phyloP scores from a whole-genome alignment of 1,140 invertebrate genomes.

The Nylanderia fulva region DNA sequence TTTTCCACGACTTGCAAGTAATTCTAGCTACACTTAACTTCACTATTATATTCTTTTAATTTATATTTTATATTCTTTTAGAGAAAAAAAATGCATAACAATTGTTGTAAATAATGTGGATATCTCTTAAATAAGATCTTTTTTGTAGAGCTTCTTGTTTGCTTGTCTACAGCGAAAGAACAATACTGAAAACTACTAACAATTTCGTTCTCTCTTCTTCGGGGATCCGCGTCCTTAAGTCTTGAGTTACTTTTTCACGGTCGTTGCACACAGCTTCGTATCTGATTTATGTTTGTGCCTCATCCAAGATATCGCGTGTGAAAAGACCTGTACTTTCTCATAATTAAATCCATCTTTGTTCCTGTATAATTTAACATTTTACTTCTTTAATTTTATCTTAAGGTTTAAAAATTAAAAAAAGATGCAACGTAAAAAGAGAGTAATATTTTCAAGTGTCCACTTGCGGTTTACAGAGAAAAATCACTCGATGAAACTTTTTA shows the following conservation, averaged over 20 bases:
- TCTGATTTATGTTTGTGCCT: not conserved
- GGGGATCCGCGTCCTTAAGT: not conserved
- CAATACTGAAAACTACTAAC: not conserved
- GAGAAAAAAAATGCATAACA: not conserved
- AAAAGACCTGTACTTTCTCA: not conserved
- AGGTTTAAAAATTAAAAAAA: not conserved
- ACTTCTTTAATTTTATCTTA: not conserved
- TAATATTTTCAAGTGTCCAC: no score
- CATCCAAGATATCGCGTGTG: not conserved
- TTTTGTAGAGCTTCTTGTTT: not conserved
- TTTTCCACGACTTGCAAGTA: not conserved
- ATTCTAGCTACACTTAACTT: not conserved
- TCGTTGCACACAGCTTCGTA: not conserved
- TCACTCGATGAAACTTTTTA: not conserved
- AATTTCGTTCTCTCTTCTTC: constrained; percentile 7
- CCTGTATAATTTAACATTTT: not conserved
- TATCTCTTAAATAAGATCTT: not conserved
- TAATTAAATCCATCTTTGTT: not conserved
- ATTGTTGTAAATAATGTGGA: not conserved
- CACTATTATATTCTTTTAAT: not conserved
- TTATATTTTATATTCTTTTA: not conserved
- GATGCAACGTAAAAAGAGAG: not conserved
- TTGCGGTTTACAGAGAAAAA: no score
- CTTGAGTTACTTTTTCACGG: not conserved
- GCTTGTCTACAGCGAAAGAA: not conserved